Evolutionary conservation across 2,888 invertebrate species (phyloP).

Genomic region (Zeuzera pyrina): DNA sequence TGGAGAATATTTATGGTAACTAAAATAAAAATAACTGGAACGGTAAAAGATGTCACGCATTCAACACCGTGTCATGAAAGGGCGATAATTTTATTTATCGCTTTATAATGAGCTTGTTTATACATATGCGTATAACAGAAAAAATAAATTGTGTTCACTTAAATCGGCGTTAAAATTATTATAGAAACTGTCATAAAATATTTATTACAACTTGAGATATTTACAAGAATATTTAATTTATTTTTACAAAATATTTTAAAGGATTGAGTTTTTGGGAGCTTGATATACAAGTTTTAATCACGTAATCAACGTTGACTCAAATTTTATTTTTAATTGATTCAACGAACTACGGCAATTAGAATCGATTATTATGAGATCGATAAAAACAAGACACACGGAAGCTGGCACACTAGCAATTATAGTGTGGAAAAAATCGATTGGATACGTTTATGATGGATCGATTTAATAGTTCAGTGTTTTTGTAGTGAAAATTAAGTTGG

Average conservation of each 20-base stretch:
- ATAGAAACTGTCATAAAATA: too few species aligned
- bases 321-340: conserved; percentile 44
- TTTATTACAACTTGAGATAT: too few species aligned
- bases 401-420: conserved; percentile 36
- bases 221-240: too few species aligned
- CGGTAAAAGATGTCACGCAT: conserved; percentile 47
- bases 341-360: conserved; percentile 40
- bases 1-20: conserved; percentile 49
- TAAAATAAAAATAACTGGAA: conserved; percentile 44
- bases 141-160: too few species aligned
- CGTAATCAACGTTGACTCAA: conserved; percentile 23
- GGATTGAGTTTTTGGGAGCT: conserved; percentile 16
- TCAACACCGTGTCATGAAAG: conserved; percentile 48
- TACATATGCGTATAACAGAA: conserved; percentile 29
- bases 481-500: too few species aligned
- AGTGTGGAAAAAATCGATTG: conserved; percentile 36
- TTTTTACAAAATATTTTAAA: conserved; percentile 22
- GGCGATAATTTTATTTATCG: conserved; percentile 65
- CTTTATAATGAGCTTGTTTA: conserved; percentile 65
- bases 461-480: too few species aligned
- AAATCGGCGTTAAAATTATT: too few species aligned
- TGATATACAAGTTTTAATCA: conserved; percentile 9
- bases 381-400: conserved; percentile 56
- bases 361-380: conserved; percentile 45
- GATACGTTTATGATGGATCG: conserved; percentile 45